A percentile compares a stretch with the other conserved stretches of the same genome.
These are phyloP conservation scores for human DNA, from an alignment of 2,113 vertebrate species.

Conservation along the genomic window GRCh38 chr7:20042501-20043000, in stretches of 20 bases:
- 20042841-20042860: not conserved
- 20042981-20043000: not conserved
- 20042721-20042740: not conserved
- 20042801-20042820: not conserved
- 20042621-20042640: not conserved
- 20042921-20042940: not conserved
- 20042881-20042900: not conserved
- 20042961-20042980: not conserved
- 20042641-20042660: not conserved
- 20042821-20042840: not conserved
- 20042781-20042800: not conserved
- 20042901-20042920: not conserved
- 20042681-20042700: not conserved
- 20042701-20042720: not conserved
- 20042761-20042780: not conserved
- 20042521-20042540: too few species aligned
- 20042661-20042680: not conserved
- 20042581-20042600: not conserved
- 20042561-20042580: not conserved
- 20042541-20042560: not conserved
- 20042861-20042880: not conserved
- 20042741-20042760: not conserved
- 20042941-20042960: not conserved
- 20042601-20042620: not conserved
- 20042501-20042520: too few species aligned